phyloP scores from a whole-genome alignment of 1,140 invertebrate genomes.

The Temnothorax nylanderi region DNA sequence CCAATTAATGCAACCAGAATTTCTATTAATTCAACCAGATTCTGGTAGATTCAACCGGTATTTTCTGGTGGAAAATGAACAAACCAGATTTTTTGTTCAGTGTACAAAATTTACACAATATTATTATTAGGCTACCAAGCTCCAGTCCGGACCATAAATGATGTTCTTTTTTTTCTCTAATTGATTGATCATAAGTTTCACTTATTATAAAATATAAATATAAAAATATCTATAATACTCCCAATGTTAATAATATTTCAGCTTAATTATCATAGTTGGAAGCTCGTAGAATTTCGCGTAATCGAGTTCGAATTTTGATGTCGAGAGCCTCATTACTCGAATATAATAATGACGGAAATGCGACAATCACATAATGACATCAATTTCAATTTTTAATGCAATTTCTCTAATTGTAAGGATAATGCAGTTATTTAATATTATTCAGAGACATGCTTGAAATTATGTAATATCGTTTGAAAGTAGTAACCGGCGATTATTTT shows the following conservation, averaged over 20 bases:
- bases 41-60: too few species aligned
- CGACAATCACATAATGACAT: not conserved
- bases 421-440: not conserved
- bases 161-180: too few species aligned
- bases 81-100: too few species aligned
- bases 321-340: not conserved
- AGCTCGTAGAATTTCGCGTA: not conserved
- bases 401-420: not conserved
- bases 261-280: not conserved
- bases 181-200: too few species aligned
- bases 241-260: not conserved
- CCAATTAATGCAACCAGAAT: too few species aligned
- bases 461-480: conserved; percentile 26
- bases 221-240: not conserved
- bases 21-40: too few species aligned
- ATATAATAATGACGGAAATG: not conserved
- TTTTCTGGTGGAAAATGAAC: too few species aligned
- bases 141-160: too few species aligned
- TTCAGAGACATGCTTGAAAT: not conserved
- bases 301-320: too few species aligned
- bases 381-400: not conserved
- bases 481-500: not conserved
- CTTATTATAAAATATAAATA: not conserved
- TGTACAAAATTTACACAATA: too few species aligned
- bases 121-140: too few species aligned